These are phyloP conservation scores for Lypha dubia DNA, from an alignment of 2,888 invertebrate species.

Conservation along the genomic window DNA sequence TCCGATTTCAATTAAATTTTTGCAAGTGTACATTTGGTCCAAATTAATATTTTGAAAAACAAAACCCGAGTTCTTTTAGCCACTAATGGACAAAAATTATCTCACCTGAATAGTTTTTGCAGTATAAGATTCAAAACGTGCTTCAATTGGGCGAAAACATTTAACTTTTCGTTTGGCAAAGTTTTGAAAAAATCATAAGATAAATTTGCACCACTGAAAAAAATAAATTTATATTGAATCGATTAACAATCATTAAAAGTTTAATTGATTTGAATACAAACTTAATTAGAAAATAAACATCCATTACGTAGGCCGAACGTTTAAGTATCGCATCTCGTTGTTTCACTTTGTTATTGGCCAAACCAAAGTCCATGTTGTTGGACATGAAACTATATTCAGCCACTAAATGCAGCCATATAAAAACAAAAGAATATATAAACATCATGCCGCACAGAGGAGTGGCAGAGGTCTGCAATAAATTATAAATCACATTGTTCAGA, in stretches of 20 bases:
- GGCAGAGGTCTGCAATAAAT: slow-evolving; percentile 70
- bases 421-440: slow-evolving; percentile 87
- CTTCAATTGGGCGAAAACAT: slow-evolving; percentile 83
- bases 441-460: slow-evolving; percentile 71
- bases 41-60: no score
- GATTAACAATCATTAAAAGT: background rate
- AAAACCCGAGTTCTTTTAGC: no score
- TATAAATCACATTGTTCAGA: slow-evolving; percentile 74
- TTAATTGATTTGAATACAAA: slow-evolving; percentile 73
- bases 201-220: slow-evolving; percentile 84
- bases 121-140: slow-evolving; percentile 85
- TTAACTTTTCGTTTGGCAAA: slow-evolving; percentile 81
- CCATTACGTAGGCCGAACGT: slow-evolving; percentile 75
- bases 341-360: slow-evolving; percentile 63
- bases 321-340: slow-evolving; percentile 74
- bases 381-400: slow-evolving; percentile 87
- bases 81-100: background rate
- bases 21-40: no score
- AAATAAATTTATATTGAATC: slow-evolving; percentile 1
- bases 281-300: slow-evolving; percentile 86
- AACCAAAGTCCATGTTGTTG: slow-evolving; percentile 73
- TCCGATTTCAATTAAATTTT: no score
- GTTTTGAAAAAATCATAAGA: slow-evolving; percentile 86
- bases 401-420: slow-evolving; percentile 86
- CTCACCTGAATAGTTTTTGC: slow-evolving; percentile 85